phyloP scores from a whole-genome alignment of 2,113 vertebrate species.

The Hypanus sabinus region DNA sequence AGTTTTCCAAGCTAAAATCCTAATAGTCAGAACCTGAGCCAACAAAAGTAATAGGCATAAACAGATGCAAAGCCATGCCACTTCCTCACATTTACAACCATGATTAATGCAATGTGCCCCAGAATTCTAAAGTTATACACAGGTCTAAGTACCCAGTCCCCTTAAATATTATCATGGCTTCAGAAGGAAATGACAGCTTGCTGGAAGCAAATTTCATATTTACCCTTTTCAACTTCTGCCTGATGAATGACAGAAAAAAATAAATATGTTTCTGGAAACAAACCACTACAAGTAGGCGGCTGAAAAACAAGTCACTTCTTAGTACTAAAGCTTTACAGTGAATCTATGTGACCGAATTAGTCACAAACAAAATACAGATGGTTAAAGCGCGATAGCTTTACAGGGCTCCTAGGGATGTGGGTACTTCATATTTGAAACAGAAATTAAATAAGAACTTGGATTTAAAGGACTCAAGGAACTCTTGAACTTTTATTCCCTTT shows the following conservation, averaged over 20 bases:
- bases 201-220: not conserved
- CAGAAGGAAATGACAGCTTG: not conserved
- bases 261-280: constrained; percentile 33
- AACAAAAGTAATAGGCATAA: not conserved
- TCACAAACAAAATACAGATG: constrained; percentile 34
- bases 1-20: not conserved
- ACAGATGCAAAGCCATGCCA: not conserved
- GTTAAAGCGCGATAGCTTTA: constrained; percentile 24
- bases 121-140: not conserved
- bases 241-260: constrained; percentile 29
- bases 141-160: not conserved
- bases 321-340: constrained; percentile 8
- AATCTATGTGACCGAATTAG: constrained; percentile 31
- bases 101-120: not conserved
- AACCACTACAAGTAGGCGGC: constrained; percentile 21
- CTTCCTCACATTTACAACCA: not conserved
- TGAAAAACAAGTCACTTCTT: constrained; percentile 29
- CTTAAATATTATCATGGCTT: not conserved
- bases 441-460: constrained; percentile 28
- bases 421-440: constrained; percentile 14
- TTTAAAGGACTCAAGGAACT: constrained; percentile 29
- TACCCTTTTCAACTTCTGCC: constrained; percentile 20
- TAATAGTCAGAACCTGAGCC: not conserved
- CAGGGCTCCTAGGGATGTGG: constrained; percentile 22
- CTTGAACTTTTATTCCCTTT: constrained; percentile 32